Conservation (phyloP, 2,797 vertebrate genomes). For the Tadarida brasiliensis region DNA sequence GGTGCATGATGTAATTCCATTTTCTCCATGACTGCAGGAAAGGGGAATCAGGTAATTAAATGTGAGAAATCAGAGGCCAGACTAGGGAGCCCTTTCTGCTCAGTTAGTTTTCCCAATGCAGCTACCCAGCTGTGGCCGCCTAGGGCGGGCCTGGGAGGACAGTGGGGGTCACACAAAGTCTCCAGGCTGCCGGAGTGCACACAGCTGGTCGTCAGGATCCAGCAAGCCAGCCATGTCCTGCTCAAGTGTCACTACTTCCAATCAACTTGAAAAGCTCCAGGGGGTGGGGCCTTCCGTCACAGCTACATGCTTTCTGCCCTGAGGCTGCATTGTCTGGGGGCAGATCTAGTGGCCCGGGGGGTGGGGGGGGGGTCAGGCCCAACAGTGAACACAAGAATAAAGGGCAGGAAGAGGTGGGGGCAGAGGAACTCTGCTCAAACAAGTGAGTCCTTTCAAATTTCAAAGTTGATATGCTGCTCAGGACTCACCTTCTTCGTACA, state of each 20-base stretch:
- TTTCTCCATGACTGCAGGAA: conserved; percentile 92
- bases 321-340: conserved; percentile 90
- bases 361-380: conserved; percentile 80
- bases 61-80: conserved; percentile 93
- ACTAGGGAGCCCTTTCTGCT: conserved; percentile 92
- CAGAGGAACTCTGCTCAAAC: neutral
- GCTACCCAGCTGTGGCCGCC: conserved; percentile 90
- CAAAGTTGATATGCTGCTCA: neutral
- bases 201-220: conserved; percentile 95
- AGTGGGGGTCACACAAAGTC: conserved; percentile 91
- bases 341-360: conserved; percentile 84
- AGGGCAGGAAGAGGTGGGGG: conserved; percentile 72
- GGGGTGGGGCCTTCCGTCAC: conserved; percentile 87
- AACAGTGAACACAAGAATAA: conserved; percentile 69
- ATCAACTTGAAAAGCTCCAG: conserved; percentile 88
- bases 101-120: conserved; percentile 92
- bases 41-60: conserved; percentile 97
- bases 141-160: conserved; percentile 86
- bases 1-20: conserved; percentile 91
- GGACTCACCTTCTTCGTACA: fast-evolving
- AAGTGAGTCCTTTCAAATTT: neutral
- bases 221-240: conserved; percentile 95
- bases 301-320: conserved; percentile 92
- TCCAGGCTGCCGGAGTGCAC: conserved; percentile 91
- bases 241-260: conserved; percentile 93